Evolutionary conservation across 2,797 vertebrate species (phyloP), one percentile per base, ranked within the genome.

Genomic region (Cossypha polioptera): DNA sequence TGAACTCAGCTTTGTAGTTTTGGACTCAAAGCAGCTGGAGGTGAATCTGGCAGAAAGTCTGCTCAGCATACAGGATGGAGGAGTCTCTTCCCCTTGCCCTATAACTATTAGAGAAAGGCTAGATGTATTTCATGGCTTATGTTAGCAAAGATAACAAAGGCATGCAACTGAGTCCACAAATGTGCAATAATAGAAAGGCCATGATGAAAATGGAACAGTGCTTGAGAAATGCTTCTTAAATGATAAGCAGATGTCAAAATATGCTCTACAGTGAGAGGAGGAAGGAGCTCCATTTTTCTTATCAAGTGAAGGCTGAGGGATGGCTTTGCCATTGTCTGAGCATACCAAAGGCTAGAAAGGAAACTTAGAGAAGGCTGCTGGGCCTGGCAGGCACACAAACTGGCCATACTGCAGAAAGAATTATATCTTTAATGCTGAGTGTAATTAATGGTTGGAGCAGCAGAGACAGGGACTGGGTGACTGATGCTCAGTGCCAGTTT

Each of bases 11-110:
- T 94, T 89, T 90, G 86, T 74, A 79, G 83, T 88, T 94, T 66
- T 94, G 85, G 91, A 84, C 71, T 79, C n/a, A 1, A 71, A 91
- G 68, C 75, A 76, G 76, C 62, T 91, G 79, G 92, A 97, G 94
- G 94, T 95, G 76, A 88, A 83, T 86, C 73, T 81, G 93, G 68
- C 85, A 80, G 47, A 62, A 72, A 87, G 36, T 68, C 25, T 28
- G 77, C 67, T 43, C 54, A 84, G 62, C 62, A 55, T 20, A 72
- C 38, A 86, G 86, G 22, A 33, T 43, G 33, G 67, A 90, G 24
- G 50, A 92, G 33, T 80, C 50, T 68, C 33, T 66, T 91, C 11
- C 29, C 48, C 36, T 79, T 71, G 33, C n/a, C 43, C 50, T 74
- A 9, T 22, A 76, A 76, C 84, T 80, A 35, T n/a, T 22, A 91